Evolutionary conservation across 2,888 invertebrate species (phyloP).

Genomic region (Ochlodes sylvanus): DNA sequence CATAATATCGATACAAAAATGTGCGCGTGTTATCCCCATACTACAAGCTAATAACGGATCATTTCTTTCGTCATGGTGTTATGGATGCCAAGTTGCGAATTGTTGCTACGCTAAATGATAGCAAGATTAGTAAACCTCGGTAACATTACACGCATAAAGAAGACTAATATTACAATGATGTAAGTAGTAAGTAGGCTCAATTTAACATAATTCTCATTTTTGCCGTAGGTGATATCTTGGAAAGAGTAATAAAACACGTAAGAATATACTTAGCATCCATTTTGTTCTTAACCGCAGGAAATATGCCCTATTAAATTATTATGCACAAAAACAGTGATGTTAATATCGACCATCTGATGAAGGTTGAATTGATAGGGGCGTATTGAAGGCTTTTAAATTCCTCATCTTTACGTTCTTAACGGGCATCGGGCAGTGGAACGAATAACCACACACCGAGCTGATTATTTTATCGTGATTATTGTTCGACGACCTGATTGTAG

Average conservation of each 20-base stretch:
- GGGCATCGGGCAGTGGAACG: slow-evolving; percentile 46
- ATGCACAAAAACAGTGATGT: slow-evolving; percentile 4
- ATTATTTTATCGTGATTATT: slow-evolving; percentile 26
- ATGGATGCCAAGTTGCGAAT: too few relatives aligned
- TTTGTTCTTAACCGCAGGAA: slow-evolving; percentile 5
- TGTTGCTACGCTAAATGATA: too few relatives aligned
- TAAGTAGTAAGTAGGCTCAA: too few relatives aligned
- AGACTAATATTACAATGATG: slow-evolving; percentile 15
- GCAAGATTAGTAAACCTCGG: too few relatives aligned
- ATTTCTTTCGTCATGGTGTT: too few relatives aligned
- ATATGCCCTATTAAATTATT: slow-evolving; percentile 11
- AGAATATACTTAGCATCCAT: slow-evolving; percentile 2
- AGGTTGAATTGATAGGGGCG: slow-evolving; percentile 51
- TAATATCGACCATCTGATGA: slow-evolving; percentile 39
- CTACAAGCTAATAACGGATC: too few relatives aligned
- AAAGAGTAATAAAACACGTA: slow-evolving; percentile 1
- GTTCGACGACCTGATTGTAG: not conserved
- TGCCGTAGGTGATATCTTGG: slow-evolving; percentile 4
- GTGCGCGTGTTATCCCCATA: too few relatives aligned
- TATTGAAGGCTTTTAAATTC: slow-evolving; percentile 52
- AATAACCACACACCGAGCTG: slow-evolving; percentile 58
- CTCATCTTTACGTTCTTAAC: slow-evolving; percentile 47
- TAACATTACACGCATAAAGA: slow-evolving; percentile 1
- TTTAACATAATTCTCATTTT: not conserved
- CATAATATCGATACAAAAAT: too few relatives aligned